phyloP scores from a whole-genome alignment of 2,113 vertebrate genomes.

The human region DNA sequence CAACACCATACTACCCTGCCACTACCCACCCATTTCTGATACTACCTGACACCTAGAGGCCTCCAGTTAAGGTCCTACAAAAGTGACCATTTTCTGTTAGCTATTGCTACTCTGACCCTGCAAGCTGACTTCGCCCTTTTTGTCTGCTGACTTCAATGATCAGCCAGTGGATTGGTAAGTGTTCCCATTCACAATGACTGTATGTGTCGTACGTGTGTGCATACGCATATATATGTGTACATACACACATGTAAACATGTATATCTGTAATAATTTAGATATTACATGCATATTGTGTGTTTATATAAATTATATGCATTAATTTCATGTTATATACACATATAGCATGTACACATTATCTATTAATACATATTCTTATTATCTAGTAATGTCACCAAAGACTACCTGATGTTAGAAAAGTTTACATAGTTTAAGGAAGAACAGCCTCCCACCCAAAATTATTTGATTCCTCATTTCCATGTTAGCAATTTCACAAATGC shows the following conservation, averaged over 20 bases:
- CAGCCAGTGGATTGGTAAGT: background rate
- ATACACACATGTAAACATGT: background rate
- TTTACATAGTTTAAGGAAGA: background rate
- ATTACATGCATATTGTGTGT: background rate
- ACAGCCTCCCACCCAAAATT: background rate
- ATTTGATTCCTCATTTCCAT: background rate
- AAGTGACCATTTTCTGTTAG: background rate
- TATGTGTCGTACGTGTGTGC: rapidly evolving
- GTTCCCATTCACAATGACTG: background rate
- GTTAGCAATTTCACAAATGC: background rate
- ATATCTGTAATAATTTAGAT: background rate
- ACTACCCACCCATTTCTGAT: background rate
- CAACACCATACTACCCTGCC: rapidly evolving
- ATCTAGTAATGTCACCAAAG: background rate
- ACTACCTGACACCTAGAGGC: rapidly evolving
- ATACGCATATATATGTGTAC: rapidly evolving
- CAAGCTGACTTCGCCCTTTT: background rate
- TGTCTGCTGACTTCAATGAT: background rate
- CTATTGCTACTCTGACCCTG: background rate
- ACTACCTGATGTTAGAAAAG: background rate
- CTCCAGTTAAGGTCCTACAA: background rate
- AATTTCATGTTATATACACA: background rate
- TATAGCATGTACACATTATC: background rate
- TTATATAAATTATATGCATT: background rate
- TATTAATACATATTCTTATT: background rate